phyloP scores from a whole-genome alignment of 1,140 invertebrate species.

The Lasaia peninsularis region DNA sequence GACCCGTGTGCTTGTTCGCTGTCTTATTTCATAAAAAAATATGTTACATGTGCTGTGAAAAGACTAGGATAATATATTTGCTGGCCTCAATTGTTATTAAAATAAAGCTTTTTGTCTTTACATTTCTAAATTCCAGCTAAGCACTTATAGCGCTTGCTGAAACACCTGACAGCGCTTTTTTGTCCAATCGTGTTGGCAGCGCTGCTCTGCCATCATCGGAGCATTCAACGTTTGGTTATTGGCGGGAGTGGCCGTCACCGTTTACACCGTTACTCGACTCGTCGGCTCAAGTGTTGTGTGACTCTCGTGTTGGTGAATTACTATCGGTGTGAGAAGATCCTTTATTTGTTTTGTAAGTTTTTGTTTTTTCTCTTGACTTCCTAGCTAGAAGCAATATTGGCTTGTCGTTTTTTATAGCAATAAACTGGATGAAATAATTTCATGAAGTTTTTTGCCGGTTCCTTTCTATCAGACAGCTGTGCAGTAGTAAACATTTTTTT shows the following conservation, averaged over 20 bases:
- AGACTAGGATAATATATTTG: too few relatives aligned
- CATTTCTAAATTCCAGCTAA: too few relatives aligned
- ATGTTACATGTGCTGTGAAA: too few relatives aligned
- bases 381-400: not conserved
- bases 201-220: constrained; percentile 45
- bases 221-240: constrained; percentile 57
- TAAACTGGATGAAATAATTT: not conserved
- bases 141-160: constrained; percentile 12
- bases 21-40: too few relatives aligned
- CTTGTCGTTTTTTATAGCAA: not conserved
- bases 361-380: constrained; percentile 1
- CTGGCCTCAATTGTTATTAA: too few relatives aligned
- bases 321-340: constrained; percentile 11
- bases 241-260: constrained; percentile 34
- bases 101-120: too few relatives aligned
- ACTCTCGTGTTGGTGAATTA: constrained; percentile 28
- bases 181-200: constrained; percentile 6
- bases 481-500: too few relatives aligned
- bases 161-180: too few relatives aligned
- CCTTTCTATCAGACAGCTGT: too few relatives aligned
- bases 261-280: constrained; percentile 26
- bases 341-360: constrained; percentile 7
- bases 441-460: not conserved
- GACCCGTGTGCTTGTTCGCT: too few relatives aligned
- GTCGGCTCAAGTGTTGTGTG: constrained; percentile 51